These are phyloP conservation scores for Ctenoplectra terminalis DNA, from an alignment of 1,140 invertebrate species.

Conservation along the genomic window DNA sequence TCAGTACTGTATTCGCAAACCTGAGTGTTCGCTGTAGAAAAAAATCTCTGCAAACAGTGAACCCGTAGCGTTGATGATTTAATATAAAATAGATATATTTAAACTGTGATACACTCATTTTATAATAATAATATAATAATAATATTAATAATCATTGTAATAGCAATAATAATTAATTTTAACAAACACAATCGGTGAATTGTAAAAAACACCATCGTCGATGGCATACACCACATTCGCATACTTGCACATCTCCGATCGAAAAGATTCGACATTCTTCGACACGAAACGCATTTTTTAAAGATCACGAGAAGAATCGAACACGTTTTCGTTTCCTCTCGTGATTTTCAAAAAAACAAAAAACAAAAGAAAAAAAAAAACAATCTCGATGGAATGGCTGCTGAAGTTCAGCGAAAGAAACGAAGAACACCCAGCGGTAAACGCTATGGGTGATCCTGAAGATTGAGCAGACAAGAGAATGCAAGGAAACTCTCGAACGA, in stretches of 20 bases:
- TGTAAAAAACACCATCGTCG: conserved; percentile 64
- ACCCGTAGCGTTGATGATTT: conserved; percentile 62
- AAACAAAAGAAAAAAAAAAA: no score
- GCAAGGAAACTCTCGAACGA: conserved; percentile 40
- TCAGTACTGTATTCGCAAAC: background rate
- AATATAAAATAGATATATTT: conserved; percentile 80
- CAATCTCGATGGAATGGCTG: conserved; percentile 58
- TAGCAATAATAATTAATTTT: conserved; percentile 67
- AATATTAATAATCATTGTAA: conserved; percentile 55
- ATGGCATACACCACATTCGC: conserved; percentile 57
- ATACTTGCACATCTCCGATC: conserved; percentile 52
- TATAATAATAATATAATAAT: conserved; percentile 61
- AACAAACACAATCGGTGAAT: conserved; percentile 68
- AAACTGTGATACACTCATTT: conserved; percentile 78
- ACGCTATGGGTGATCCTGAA: conserved; percentile 10
- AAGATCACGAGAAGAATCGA: conserved; percentile 5
- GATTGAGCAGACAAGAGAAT: conserved; percentile 62
- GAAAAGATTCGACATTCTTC: conserved; percentile 45
- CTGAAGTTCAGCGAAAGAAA: conserved; percentile 42
- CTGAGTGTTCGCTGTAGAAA: background rate
- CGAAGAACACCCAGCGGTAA: conserved; percentile 6
- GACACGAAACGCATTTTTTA: conserved; percentile 33
- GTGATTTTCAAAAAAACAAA: conserved; percentile 32
- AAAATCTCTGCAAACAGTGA: background rate
- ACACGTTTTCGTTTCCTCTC: background rate